Evolutionary conservation across 2,888 invertebrate species (phyloP), one percentile per base, ranked within the genome.

Genomic region (Agonopterix subpropinquella): DNA sequence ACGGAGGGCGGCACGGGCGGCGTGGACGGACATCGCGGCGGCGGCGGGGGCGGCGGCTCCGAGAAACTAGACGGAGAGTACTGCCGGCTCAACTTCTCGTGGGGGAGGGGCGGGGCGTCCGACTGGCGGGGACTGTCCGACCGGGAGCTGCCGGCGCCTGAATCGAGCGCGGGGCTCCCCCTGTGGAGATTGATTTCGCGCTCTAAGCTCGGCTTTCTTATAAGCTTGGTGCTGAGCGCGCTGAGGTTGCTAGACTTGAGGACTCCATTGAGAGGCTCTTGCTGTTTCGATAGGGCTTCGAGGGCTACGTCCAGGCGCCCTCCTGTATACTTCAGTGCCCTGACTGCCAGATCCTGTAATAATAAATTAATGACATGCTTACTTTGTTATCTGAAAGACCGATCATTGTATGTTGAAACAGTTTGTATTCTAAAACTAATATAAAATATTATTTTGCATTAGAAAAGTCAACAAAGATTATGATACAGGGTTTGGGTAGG

Each of bases 151-250:
- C 96, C 96, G 10, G 96, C 96, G 11, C 96, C 96, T 48, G 95
- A 95, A 72, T 96, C 96, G 53, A 96, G 85, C 13, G 96, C 96
- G 8, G 97, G 96, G 73, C 96, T 96, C 47, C 95, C 94, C 53
- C 96, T 91, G 61, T 94, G 92, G 13, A 93, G 80, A 57, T 91
- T 92, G 51, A 94, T 83, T 75, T 96, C 96, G 45, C 96, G 91
- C 82, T 97, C 97, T 58, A 97, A 91, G 80, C 96, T 96, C 41
- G 96, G 95, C 74, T 96, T 96, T 47, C 96, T 91, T 57, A 94
- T 95, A 45, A 96, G 89, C 79, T 96, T 96, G 52, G 92, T 91
- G 63, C 90, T 89, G 52, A 92, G 80, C 47, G 91, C 90, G 56
- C 89, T 89, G 55, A 92, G 77, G 65, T 91, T 88, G 62, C 89